Evolutionary conservation across 2,113 vertebrate species (phyloP).

Genomic region (Strix aluco): DNA sequence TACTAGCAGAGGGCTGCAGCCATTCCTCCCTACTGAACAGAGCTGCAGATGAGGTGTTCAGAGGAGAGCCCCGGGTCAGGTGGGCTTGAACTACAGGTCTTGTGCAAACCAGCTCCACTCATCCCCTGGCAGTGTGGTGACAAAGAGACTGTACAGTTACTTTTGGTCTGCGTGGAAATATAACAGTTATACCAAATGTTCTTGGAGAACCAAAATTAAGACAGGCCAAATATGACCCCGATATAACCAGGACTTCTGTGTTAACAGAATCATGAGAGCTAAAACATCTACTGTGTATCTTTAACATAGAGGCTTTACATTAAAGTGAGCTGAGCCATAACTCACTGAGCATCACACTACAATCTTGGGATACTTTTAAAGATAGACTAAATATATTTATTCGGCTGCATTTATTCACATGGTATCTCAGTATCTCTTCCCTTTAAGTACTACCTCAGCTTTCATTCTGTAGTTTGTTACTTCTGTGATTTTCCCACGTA

Average conservation of each 20-base stretch:
- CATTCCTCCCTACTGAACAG: background rate
- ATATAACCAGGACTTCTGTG: background rate
- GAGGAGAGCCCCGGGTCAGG: fast-evolving
- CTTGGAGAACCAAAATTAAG: background rate
- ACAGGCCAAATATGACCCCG: background rate
- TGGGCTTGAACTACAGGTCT: background rate
- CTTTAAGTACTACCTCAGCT: conserved; percentile 2
- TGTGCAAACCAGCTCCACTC: background rate
- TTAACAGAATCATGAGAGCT: background rate
- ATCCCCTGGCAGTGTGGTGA: background rate
- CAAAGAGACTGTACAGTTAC: background rate
- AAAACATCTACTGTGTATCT: background rate
- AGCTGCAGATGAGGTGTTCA: background rate
- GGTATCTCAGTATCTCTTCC: background rate
- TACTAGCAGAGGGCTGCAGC: background rate
- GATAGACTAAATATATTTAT: background rate
- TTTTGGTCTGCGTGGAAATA: background rate
- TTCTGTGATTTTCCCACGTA: background rate
- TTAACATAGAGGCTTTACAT: background rate
- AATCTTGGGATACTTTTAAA: background rate
- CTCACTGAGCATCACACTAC: background rate
- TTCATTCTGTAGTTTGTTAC: conserved; percentile 42
- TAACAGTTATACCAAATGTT: background rate
- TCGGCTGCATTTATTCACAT: background rate
- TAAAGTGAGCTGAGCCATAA: background rate